phyloP scores from a whole-genome alignment of 2,888 invertebrate species.

The Cylindroiulus punctatus region DNA sequence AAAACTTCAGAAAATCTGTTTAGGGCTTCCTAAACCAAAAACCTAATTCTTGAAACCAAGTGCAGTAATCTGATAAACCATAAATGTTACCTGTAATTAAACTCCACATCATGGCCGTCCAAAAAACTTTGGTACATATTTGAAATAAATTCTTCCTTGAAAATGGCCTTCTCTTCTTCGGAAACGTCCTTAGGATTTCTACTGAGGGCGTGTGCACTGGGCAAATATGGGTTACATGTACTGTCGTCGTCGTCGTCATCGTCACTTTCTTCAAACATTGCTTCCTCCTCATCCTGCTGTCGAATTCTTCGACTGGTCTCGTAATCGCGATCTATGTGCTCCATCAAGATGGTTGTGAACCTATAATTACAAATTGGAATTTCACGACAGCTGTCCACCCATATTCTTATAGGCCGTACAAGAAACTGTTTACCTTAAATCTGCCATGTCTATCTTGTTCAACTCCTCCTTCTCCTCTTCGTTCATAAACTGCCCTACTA shows the following conservation, averaged over 20 bases:
- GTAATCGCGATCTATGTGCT: slow-evolving; percentile 80
- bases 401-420: not conserved
- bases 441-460: slow-evolving; percentile 65
- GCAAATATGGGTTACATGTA: slow-evolving; percentile 56
- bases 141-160: slow-evolving; percentile 83
- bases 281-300: slow-evolving; percentile 69
- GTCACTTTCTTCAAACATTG: slow-evolving; percentile 64
- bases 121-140: slow-evolving; percentile 87
- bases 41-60: no score
- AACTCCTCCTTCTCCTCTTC: slow-evolving; percentile 75
- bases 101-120: slow-evolving; percentile 81
- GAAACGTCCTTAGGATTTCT: slow-evolving; percentile 58
- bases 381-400: not conserved
- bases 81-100: slow-evolving; percentile 77
- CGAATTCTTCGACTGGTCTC: slow-evolving; percentile 72
- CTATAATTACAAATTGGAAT: slow-evolving; percentile 59
- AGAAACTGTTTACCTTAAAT: slow-evolving; percentile 60
- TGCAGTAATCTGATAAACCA: no score
- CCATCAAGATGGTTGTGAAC: slow-evolving; percentile 81
- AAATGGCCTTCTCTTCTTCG: slow-evolving; percentile 69
- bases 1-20: no score
- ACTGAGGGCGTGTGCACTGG: slow-evolving; percentile 59
- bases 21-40: no score
- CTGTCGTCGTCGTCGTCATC: slow-evolving; percentile 58
- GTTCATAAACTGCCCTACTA: slow-evolving; percentile 86